A percentile compares a stretch with the other conserved stretches of the same genome.
Conservation (phyloP, 2,113 vertebrate genomes). For the Dromas ardeola region DNA sequence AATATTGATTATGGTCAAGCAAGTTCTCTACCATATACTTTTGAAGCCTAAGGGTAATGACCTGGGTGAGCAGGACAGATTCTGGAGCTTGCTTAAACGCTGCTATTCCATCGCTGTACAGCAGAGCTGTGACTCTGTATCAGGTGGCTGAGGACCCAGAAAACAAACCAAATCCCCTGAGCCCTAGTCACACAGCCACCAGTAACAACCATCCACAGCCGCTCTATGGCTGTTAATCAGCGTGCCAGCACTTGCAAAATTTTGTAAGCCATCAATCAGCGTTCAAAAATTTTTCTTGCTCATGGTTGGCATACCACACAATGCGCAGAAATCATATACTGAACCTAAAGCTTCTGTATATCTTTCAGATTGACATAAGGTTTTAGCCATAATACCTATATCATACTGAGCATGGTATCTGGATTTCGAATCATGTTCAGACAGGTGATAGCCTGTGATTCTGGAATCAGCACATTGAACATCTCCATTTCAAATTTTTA, state of each 20-base stretch:
- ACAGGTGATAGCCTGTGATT: accelerated
- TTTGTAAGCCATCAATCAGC: background rate
- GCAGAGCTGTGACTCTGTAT: background rate
- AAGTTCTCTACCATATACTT: background rate
- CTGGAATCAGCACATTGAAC: background rate
- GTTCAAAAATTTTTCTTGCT: accelerated
- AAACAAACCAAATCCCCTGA: accelerated
- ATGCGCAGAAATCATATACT: background rate
- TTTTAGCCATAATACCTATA: background rate
- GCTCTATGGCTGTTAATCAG: accelerated
- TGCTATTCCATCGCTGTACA: accelerated
- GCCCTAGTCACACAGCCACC: background rate
- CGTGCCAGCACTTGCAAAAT: background rate
- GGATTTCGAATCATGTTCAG: background rate
- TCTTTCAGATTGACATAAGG: background rate
- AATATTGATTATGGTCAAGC: background rate
- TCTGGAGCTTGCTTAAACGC: background rate
- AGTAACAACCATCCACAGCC: background rate
- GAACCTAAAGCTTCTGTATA: background rate
- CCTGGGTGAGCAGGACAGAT: background rate
- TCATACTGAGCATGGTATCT: accelerated
- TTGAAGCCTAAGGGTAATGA: background rate
- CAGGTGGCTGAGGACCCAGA: background rate
- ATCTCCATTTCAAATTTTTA: background rate
- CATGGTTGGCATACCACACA: accelerated